A percentile compares a stretch with the other conserved stretches of the same genome.
These are phyloP conservation scores for Pangasius krempfi DNA, from an alignment of 2,797 vertebrate genomes.

Conservation along the genomic window DNA sequence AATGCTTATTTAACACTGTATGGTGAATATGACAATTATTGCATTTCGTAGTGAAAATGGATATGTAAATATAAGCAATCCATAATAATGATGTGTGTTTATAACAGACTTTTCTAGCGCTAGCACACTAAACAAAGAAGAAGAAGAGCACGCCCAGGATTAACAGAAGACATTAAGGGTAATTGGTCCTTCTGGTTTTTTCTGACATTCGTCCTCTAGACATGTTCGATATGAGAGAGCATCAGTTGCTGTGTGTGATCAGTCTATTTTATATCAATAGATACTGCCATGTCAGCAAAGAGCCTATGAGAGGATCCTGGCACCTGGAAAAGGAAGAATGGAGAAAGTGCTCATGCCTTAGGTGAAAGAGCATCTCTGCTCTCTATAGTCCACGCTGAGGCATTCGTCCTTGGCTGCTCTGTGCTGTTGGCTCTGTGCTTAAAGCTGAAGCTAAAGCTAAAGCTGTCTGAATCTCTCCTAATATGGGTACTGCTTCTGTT, in stretches of 20 bases:
- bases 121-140: slow-evolving; percentile 40
- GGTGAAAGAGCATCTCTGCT: slow-evolving; percentile 22
- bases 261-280: slow-evolving; percentile 12
- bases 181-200: slow-evolving; percentile 46
- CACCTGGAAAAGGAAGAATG: slow-evolving; percentile 52
- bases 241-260: slow-evolving; percentile 10
- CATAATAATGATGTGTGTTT: slow-evolving; percentile 59
- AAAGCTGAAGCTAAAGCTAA: slow-evolving; percentile 36
- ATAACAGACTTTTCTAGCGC: slow-evolving; percentile 57
- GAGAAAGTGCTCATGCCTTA: slow-evolving; percentile 33
- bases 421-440: slow-evolving; percentile 23
- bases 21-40: slow-evolving; percentile 70
- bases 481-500: slow-evolving; percentile 97
- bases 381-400: slow-evolving; percentile 41
- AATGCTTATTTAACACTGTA: slow-evolving; percentile 54
- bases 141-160: slow-evolving; percentile 27
- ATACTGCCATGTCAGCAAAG: slow-evolving; percentile 58
- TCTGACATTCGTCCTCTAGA: slow-evolving; percentile 14
- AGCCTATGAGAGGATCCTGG: slow-evolving; percentile 52
- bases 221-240: neutral
- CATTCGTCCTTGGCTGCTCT: slow-evolving; percentile 33
- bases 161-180: slow-evolving; percentile 39
- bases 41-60: slow-evolving; percentile 74
- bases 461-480: slow-evolving; percentile 65
- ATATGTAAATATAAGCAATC: slow-evolving; percentile 64